phyloP scores from a whole-genome alignment of 2,888 invertebrate genomes.

The Aporophyla nigra region DNA sequence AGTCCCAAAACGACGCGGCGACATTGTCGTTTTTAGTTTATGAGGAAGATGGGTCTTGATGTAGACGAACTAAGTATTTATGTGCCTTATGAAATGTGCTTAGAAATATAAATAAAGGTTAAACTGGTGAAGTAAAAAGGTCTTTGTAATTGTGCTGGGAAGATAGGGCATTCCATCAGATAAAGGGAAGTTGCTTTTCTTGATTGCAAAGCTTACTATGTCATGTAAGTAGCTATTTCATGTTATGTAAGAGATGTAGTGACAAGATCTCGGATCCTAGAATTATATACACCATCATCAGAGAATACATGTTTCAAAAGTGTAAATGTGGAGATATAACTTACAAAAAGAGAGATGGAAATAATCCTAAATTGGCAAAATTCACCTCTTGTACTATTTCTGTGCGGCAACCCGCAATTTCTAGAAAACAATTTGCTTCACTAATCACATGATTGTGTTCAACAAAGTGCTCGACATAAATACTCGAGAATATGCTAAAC shows the following conservation, averaged over 20 bases:
- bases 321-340: neutral
- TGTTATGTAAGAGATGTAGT: neutral
- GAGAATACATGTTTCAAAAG: neutral
- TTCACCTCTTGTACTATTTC: neutral
- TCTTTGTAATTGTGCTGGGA: neutral
- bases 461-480: conserved; percentile 21
- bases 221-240: neutral
- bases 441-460: conserved; percentile 1
- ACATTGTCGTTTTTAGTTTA: conserved; percentile 30
- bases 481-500: conserved; percentile 45
- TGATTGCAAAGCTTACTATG: neutral
- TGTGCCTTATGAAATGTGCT: neutral
- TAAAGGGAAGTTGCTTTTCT: neutral
- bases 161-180: neutral
- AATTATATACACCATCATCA: neutral
- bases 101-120: neutral
- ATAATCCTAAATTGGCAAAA: neutral
- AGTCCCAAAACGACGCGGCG: conserved; percentile 30
- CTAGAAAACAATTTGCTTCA: conserved; percentile 8
- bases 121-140: neutral
- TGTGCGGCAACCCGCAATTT: neutral
- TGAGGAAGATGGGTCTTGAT: neutral
- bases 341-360: neutral
- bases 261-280: neutral
- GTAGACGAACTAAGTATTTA: conserved; percentile 21